Percentiles rank a stretch among this genome's conserved stretches.
Conservation (phyloP, 2,888 invertebrate genomes). For the Rotaria socialis region DNA sequence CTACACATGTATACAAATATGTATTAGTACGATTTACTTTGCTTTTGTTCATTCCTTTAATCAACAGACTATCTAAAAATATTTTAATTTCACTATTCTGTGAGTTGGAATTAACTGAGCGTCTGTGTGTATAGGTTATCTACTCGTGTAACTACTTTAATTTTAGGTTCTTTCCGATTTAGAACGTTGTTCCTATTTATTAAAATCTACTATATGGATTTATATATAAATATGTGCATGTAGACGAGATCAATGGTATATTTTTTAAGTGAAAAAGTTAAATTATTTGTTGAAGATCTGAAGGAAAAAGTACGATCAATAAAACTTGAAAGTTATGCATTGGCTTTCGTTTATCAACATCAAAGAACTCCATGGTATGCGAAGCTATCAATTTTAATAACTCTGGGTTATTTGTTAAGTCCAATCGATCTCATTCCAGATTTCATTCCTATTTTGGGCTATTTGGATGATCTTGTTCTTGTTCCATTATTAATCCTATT, state of each 20-base stretch:
- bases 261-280: background rate
- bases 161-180: no score
- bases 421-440: constrained; percentile 4
- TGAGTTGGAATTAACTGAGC: no score
- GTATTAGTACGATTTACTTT: no score
- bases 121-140: no score
- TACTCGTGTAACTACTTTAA: no score
- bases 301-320: background rate
- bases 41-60: no score
- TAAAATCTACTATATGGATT: no score
- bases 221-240: no score
- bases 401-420: background rate
- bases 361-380: background rate
- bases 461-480: background rate
- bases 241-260: background rate
- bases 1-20: no score
- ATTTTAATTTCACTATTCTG: no score
- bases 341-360: background rate
- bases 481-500: background rate
- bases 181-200: no score
- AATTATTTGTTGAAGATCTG: background rate
- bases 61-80: no score
- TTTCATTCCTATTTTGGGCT: background rate
- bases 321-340: background rate
- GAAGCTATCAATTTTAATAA: background rate